A percentile compares a stretch with the other conserved stretches of the same genome.
Conservation (phyloP, 2,797 vertebrate species). For the Danio albolineatus region DNA sequence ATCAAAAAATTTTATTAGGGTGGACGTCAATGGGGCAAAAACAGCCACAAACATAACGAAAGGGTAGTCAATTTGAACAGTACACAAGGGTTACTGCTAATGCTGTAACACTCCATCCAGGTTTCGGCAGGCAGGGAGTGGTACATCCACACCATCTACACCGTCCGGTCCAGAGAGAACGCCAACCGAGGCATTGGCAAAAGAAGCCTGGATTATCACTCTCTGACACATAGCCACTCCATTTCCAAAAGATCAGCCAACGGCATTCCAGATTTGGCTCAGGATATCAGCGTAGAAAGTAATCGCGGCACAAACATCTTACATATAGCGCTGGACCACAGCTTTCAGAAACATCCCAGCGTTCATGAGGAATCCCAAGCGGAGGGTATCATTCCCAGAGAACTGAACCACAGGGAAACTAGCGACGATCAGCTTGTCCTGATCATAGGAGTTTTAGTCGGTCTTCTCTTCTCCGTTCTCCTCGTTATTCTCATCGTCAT, state of each 20-base stretch:
- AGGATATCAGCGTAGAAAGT: constrained; percentile 84
- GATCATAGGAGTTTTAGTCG: constrained; percentile 76
- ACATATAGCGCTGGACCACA: constrained; percentile 86
- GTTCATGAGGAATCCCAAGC: constrained; percentile 68
- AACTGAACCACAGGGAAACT: constrained; percentile 70
- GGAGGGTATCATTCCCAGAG: constrained; percentile 75
- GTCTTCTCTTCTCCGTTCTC: constrained; percentile 80
- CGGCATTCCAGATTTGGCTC: constrained; percentile 64
- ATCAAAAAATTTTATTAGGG: too few species aligned
- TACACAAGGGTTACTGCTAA: background rate
- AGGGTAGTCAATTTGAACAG: too few species aligned
- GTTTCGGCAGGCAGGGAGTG: constrained; percentile 69
- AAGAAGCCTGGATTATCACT: constrained; percentile 67
- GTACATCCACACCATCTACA: constrained; percentile 71
- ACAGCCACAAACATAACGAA: too few species aligned
- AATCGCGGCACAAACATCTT: constrained; percentile 92
- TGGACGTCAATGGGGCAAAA: too few species aligned
- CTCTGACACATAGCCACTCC: constrained; percentile 2
- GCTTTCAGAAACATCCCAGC: constrained; percentile 63
- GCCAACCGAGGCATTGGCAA: constrained; percentile 67
- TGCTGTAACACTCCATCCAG: constrained; percentile 45
- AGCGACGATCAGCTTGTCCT: constrained; percentile 73
- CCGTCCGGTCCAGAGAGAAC: constrained; percentile 62
- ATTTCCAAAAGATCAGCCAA: constrained; percentile 54
- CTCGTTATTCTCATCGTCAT: constrained; percentile 72